A percentile compares a stretch with the other conserved stretches of the same genome.
phyloP scores from a whole-genome alignment of 2,888 invertebrate genomes.

The Ophion ellenae region DNA sequence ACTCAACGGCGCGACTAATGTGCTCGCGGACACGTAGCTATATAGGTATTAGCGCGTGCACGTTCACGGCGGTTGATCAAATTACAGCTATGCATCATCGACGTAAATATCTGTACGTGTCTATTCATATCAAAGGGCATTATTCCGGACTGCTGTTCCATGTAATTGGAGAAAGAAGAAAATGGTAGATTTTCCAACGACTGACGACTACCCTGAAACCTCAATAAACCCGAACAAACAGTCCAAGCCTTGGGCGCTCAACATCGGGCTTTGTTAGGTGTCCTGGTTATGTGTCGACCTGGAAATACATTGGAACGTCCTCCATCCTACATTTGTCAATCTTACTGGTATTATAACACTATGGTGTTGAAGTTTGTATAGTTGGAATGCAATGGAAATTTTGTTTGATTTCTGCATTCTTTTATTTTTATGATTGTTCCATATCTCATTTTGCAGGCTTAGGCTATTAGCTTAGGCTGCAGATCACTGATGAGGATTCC shows the following conservation, averaged over 20 bases:
- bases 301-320: neutral
- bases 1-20: conserved; percentile 68
- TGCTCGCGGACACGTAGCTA: conserved; percentile 26
- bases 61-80: neutral
- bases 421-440: too few relatives aligned
- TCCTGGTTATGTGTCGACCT: neutral
- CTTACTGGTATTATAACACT: neutral
- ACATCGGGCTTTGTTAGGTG: neutral
- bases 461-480: too few relatives aligned
- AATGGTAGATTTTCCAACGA: neutral
- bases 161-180: neutral
- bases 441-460: too few relatives aligned
- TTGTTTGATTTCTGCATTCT: too few relatives aligned
- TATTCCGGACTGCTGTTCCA: neutral
- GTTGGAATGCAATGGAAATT: neutral
- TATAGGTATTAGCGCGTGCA: conserved; percentile 31
- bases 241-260: neutral
- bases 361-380: neutral
- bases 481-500: too few relatives aligned
- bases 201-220: neutral
- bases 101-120: neutral
- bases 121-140: conserved; percentile 5
- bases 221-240: too few relatives aligned
- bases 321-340: neutral
- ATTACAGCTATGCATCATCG: conserved; percentile 15